phyloP scores from a whole-genome alignment of 2,888 invertebrate species.

The Heliconius ethilla region DNA sequence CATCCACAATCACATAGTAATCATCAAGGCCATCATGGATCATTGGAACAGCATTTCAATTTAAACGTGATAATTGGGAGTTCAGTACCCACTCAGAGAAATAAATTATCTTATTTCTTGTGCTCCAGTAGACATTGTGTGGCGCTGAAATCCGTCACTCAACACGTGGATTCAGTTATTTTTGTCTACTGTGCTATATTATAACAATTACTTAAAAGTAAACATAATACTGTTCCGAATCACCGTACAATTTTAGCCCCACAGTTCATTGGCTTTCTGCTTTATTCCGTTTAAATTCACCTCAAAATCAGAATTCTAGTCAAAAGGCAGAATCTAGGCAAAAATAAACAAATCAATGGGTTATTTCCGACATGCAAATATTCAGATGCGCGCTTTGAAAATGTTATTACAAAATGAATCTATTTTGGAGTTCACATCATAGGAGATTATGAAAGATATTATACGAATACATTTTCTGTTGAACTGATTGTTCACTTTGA shows the following conservation, averaged over 20 bases:
- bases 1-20: no score
- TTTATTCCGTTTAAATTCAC: conserved; percentile 11
- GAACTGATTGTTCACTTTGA: neutral
- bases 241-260: neutral
- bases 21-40: no score
- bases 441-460: conserved; percentile 3
- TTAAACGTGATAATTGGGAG: neutral
- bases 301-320: conserved; percentile 6
- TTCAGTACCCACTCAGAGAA: neutral
- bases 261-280: neutral
- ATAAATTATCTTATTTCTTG: neutral
- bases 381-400: conserved; percentile 34
- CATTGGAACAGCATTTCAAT: neutral
- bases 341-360: conserved; percentile 39
- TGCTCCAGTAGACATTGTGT: no score
- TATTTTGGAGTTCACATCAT: conserved; percentile 26
- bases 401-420: conserved; percentile 30
- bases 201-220: neutral
- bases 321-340: conserved; percentile 23
- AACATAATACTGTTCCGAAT: neutral
- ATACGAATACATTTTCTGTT: neutral
- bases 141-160: no score
- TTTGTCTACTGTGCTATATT: neutral
- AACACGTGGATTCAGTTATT: no score
- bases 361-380: conserved; percentile 37